These are phyloP conservation scores for Recurvirostra avosetta DNA, from an alignment of 2,113 vertebrate genomes.

Conservation along the genomic window DNA sequence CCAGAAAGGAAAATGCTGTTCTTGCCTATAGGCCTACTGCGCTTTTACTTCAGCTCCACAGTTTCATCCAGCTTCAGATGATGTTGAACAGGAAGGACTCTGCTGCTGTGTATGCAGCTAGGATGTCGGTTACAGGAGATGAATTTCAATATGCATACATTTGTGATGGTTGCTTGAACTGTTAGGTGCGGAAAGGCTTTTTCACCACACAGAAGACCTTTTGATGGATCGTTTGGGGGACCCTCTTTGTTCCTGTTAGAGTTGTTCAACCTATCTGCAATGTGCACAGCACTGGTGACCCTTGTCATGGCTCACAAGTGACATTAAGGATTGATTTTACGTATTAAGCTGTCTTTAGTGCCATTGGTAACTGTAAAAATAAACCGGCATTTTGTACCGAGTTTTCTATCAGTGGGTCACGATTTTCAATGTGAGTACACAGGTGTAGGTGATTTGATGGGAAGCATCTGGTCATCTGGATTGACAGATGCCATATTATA, in stretches of 20 bases:
- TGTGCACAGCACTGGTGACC: background rate
- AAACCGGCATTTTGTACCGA: background rate
- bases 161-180: background rate
- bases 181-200: background rate
- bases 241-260: background rate
- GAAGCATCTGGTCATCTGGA: background rate
- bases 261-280: background rate
- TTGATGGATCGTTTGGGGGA: background rate
- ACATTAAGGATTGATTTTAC: background rate
- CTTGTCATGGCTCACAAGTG: background rate
- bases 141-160: background rate
- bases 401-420: background rate
- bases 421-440: background rate
- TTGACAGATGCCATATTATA: background rate
- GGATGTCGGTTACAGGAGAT: background rate
- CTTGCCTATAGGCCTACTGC: background rate
- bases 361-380: background rate
- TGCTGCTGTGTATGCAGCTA: background rate
- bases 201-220: background rate
- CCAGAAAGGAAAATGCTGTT: background rate
- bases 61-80: fast-evolving
- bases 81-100: background rate
- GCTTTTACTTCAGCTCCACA: background rate
- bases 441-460: background rate
- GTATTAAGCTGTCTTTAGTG: background rate